Evolutionary conservation across 1,140 invertebrate genomes (phyloP).

Genomic region (Drosophila rufa): DNA sequence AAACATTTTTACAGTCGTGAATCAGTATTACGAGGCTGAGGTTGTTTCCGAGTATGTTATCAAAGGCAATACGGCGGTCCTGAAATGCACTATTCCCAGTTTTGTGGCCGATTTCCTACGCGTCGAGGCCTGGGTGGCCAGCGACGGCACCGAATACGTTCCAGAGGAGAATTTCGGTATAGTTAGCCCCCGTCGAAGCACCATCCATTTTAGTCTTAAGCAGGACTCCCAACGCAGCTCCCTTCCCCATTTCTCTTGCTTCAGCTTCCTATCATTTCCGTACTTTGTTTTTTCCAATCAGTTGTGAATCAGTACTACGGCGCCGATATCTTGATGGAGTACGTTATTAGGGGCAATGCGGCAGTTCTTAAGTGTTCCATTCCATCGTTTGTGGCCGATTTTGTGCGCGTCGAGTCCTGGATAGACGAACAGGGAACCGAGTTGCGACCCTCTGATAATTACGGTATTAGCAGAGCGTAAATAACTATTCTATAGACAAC

Average conservation of each 20-base stretch:
- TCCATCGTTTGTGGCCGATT: slow-evolving; percentile 89
- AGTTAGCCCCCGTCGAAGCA: neutral
- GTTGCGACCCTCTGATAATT: slow-evolving; percentile 85
- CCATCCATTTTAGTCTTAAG: slow-evolving; percentile 42
- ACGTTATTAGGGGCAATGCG: slow-evolving; percentile 89
- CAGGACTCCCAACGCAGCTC: slow-evolving; percentile 15
- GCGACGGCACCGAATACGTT: slow-evolving; percentile 89
- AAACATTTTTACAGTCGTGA: slow-evolving; percentile 88
- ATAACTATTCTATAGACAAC: slow-evolving; percentile 14
- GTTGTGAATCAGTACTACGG: slow-evolving; percentile 93
- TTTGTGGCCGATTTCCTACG: slow-evolving; percentile 96
- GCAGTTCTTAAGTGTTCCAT: slow-evolving; percentile 89
- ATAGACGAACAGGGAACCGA: slow-evolving; percentile 86
- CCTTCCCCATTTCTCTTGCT: slow-evolving; percentile 7
- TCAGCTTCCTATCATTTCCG: slow-evolving; percentile 12
- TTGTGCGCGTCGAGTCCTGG: slow-evolving; percentile 90
- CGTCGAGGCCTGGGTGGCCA: slow-evolving; percentile 95
- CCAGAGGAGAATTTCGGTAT: slow-evolving; percentile 79
- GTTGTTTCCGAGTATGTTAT: slow-evolving; percentile 97
- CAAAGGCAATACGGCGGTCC: slow-evolving; percentile 94
- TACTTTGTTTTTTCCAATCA: slow-evolving; percentile 75
- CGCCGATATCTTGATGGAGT: slow-evolving; percentile 90
- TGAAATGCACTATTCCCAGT: slow-evolving; percentile 96
- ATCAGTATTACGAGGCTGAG: slow-evolving; percentile 95
- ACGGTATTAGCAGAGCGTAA: slow-evolving; percentile 82